Base-by-base conservation (phyloP, 2,113 vertebrate genomes). In the Peromyscus californicus region DNA sequence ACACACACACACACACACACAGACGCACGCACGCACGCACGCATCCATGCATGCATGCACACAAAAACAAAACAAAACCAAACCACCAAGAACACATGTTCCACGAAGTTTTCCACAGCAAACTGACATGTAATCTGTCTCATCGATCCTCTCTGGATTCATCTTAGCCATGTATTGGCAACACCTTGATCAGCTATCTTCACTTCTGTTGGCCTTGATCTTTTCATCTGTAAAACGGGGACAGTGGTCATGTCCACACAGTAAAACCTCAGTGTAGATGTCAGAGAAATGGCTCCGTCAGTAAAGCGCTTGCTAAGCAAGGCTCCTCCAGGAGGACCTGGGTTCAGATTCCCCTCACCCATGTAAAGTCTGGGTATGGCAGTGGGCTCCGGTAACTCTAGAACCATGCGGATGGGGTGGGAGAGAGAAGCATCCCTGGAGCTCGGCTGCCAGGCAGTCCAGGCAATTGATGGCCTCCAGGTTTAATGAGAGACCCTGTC, bases 141-240 rank as follows among this genome's bases (percentile, higher is more conserved):
- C 65, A 70, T 74, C 29, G 74, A 79, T 22, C 26, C 26, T 72
- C 45, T 48, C 31, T 75, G n/a, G n/a, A 70, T 93, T 97, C 83
- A 72, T 69, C 24, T 79, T 84, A 93, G 70, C 48, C 59, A 63
- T 22, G 31, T 0, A 39, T 59, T 31, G 2, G 36, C 59, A 90
- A 39, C 29, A 29, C n/a, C 21, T 21, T 29, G 59, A 42, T 85
- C 70, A 85, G 45, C 3, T 87, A 39, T 76, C 51, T 65, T 80
- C 29, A 33, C 6, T 29, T 63, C 36, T 29, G 86, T n/a, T 7
- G 39, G 57, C 5, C 80, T 96, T 45, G 42, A 36, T 89, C 74
- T 97, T 94, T 91, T 69, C 31, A 70, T 93, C 82, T 93, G n/a
- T 94, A 42, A 95, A 95, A 93, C 93, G 61, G 67, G 85, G 69